These are phyloP conservation scores for Julus scandinavius DNA, from an alignment of 2,888 invertebrate species.

Conservation along the genomic window DNA sequence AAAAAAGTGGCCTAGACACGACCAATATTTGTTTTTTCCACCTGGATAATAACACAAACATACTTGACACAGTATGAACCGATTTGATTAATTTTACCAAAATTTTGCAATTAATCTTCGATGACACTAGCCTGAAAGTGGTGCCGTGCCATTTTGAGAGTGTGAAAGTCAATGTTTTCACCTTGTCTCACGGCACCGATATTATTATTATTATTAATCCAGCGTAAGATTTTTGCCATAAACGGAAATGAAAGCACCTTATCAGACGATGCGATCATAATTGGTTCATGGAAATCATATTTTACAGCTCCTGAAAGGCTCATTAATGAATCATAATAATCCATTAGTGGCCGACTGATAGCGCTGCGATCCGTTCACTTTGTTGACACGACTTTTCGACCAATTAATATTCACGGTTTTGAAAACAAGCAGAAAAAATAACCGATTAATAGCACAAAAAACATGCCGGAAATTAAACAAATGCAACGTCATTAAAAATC, in stretches of 20 bases:
- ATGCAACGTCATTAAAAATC: background rate
- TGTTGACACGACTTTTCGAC: slow-evolving; percentile 33
- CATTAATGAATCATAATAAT: slow-evolving; percentile 54
- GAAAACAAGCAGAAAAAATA: background rate
- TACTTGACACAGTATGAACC: too few species aligned
- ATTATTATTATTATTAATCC: slow-evolving; percentile 12
- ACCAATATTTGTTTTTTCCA: too few species aligned
- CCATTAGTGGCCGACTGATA: slow-evolving; percentile 44
- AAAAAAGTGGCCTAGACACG: background rate
- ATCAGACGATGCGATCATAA: slow-evolving; percentile 47
- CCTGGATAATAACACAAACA: too few species aligned
- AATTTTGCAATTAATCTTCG: background rate
- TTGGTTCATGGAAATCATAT: slow-evolving; percentile 49
- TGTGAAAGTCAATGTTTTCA: background rate
- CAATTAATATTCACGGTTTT: background rate
- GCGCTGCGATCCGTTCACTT: background rate
- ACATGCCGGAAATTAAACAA: background rate
- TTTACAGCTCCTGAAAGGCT: slow-evolving; percentile 49
- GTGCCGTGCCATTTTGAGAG: background rate
- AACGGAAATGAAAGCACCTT: slow-evolving; percentile 51
- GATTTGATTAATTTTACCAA: too few species aligned
- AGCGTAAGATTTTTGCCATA: background rate
- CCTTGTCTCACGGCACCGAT: background rate
- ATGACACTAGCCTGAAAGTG: background rate
- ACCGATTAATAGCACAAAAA: background rate